Evolutionary conservation across 2,113 vertebrate genomes (phyloP).

Genomic region (Hemiprocne comata): DNA sequence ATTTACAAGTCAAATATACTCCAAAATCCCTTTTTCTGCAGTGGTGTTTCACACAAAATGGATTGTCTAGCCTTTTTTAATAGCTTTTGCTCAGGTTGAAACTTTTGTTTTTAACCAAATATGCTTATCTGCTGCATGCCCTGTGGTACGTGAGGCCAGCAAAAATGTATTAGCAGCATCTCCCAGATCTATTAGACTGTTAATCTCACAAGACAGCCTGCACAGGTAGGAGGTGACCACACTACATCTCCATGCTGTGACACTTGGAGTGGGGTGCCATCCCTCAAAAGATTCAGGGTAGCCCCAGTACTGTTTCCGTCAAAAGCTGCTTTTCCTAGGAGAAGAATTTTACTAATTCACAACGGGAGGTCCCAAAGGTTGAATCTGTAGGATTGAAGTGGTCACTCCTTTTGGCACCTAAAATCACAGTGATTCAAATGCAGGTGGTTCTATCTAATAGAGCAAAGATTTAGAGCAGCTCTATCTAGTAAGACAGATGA

Average conservation of each 20-base stretch:
- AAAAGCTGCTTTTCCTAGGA: not conserved
- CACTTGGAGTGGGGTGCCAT: fast-evolving
- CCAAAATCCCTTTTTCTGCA: not conserved
- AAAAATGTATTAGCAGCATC: not conserved
- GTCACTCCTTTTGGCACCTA: not conserved
- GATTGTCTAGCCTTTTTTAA: not conserved
- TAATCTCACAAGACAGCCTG: not conserved
- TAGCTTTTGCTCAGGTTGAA: not conserved
- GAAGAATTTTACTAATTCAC: not conserved
- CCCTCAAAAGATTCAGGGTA: not conserved
- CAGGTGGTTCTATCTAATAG: not conserved
- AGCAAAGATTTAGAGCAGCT: not conserved
- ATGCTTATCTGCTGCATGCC: not conserved
- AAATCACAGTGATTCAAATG: not conserved
- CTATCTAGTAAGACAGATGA: not conserved
- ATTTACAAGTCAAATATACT: constrained; percentile 39
- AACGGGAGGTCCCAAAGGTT: not conserved
- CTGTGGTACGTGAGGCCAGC: not conserved
- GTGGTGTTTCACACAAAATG: not conserved
- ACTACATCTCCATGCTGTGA: not conserved
- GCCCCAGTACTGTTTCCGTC: fast-evolving
- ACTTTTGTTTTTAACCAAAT: not conserved
- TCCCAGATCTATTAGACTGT: not conserved
- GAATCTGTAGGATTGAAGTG: not conserved
- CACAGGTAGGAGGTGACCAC: not conserved